phyloP scores from a whole-genome alignment of 2,888 invertebrate genomes.

The Atethmia centrago region DNA sequence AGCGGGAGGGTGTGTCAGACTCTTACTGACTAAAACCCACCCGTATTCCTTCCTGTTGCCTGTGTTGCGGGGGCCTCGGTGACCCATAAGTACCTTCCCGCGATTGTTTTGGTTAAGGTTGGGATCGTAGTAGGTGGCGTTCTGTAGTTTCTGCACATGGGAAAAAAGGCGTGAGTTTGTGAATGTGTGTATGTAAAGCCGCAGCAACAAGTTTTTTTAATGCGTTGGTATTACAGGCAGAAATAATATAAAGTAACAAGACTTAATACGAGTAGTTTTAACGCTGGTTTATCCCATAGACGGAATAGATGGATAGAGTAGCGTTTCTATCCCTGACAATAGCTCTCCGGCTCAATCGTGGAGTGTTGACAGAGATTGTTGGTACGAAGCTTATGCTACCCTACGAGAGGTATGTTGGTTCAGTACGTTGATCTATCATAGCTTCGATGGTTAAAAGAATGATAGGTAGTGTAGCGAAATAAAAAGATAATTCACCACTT shows the following conservation, averaged over 20 bases:
- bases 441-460: neutral
- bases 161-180: too few species aligned
- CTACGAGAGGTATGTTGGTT: neutral
- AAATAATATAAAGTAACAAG: neutral
- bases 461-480: neutral
- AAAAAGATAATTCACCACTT: too few species aligned
- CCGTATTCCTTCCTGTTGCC: too few species aligned
- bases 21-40: too few species aligned
- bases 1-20: too few species aligned
- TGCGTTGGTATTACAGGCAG: neutral
- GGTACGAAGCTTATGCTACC: conserved; percentile 10
- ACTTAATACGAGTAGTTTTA: neutral
- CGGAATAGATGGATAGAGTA: neutral
- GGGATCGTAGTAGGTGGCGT: neutral
- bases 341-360: conserved; percentile 5
- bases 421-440: conserved; percentile 8
- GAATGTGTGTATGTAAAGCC: neutral
- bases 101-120: too few species aligned
- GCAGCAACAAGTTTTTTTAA: neutral
- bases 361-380: conserved; percentile 40
- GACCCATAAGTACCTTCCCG: too few species aligned
- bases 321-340: conserved; percentile 42
- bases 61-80: too few species aligned
- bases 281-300: neutral
- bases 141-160: neutral